Evolutionary conservation across 2,797 vertebrate species (phyloP), one percentile per base, ranked within the genome.

Genomic region (Tamandua tetradactyla): DNA sequence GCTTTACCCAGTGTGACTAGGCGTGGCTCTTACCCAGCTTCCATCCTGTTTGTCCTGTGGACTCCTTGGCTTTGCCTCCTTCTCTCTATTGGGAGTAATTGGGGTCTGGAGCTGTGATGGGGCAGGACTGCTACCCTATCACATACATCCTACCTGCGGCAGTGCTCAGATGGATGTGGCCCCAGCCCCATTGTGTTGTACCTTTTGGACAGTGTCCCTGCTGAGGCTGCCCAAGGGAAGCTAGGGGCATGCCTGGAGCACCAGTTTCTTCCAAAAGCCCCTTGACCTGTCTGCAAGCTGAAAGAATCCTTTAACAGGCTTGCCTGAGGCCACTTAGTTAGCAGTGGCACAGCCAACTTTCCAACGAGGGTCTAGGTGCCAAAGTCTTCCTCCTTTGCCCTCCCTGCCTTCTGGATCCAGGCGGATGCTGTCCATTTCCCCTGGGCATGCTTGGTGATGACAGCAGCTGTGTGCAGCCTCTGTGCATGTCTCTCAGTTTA

Each of bases 401-500:
- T 22, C 30, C 22, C 30, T 35, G 3, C 30, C 25, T 22, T 3
- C 52, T 25, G 13, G 72, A 37, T n/a, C 30, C 44, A 14, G 44
- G 57, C 9, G 37, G 23, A 98, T 96, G 99, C 99, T 25, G 23
- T 59, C 57, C 57, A 1, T 11, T 59, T 59, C 57, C 59, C 23
- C 57, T 23, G 18, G 25, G 57, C 25, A 27, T 11, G 7, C 23
- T 59, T 59, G 23, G 10, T 25, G 25, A 59, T 9, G 22, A 25
- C 23, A 27, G 20, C 22, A 25, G 57, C 57, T 27, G 57, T 10
- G 57, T 59, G 10, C 57, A 59, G 23, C 7, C 23, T 59, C 23
- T 59, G 23, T 8, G 25, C 18, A 9, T 59, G 57, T 27, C 27
- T 27, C 57, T 8, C 25, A 27, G 57, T 59, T 59, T 3, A 25